A percentile compares a stretch with the other conserved stretches of the same genome.
Conservation (phyloP, 1,140 invertebrate genomes). For the Caenorhabditis remanei region DNA sequence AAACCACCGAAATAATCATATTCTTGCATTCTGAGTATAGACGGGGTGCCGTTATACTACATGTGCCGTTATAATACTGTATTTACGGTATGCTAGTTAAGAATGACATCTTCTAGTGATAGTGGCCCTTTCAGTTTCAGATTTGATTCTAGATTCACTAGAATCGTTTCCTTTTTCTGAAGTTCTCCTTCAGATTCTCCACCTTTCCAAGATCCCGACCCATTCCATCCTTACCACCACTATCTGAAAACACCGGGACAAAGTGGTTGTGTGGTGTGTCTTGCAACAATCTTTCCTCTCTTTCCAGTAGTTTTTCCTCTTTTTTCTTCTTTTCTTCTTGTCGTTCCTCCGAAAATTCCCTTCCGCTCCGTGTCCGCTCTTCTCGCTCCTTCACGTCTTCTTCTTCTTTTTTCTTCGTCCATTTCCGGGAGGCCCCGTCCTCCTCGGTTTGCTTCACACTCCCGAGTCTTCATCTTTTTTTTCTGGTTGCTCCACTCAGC, state of each 20-base stretch:
- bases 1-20: too few species aligned
- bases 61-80: too few species aligned
- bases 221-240: background rate
- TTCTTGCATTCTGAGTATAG: too few species aligned
- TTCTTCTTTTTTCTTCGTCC: slow-evolving; percentile 10
- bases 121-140: too few species aligned
- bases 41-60: too few species aligned
- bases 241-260: background rate
- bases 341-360: background rate
- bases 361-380: slow-evolving; percentile 10
- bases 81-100: too few species aligned
- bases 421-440: background rate
- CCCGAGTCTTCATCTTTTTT: background rate
- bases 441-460: background rate
- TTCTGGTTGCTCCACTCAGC: background rate
- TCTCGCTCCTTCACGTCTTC: background rate
- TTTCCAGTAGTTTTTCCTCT: background rate
- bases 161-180: too few species aligned
- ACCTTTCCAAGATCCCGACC: too few species aligned
- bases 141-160: too few species aligned
- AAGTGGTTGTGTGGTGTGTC: background rate
- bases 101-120: too few species aligned
- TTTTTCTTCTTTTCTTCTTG: background rate
- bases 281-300: slow-evolving; percentile 22
- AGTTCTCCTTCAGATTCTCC: too few species aligned